Evolutionary conservation across 37 sponge, comb jelly and placozoan genomes (phyloP).

Genomic region (Beroe forskalii): DNA sequence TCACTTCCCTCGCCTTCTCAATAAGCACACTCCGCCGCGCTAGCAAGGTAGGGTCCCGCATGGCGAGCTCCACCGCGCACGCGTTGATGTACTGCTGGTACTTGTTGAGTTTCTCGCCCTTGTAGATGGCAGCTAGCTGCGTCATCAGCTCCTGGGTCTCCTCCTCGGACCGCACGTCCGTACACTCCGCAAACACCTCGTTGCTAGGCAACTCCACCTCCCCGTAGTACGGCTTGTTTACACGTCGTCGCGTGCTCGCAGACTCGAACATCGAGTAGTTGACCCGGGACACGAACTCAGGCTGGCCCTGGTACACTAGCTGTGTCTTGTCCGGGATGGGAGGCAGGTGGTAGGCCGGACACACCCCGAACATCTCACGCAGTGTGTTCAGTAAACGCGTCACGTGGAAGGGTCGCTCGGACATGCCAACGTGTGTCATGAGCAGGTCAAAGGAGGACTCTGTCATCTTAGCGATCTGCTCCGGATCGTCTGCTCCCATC

Average conservation of each 20-base stretch:
- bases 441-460: neutral
- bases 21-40: slow-evolving; percentile 1
- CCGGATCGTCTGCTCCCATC: slow-evolving; percentile 13
- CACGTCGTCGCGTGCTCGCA: neutral
- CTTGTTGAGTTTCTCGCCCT: neutral
- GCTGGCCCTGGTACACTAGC: slow-evolving; percentile 25
- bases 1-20: slow-evolving; percentile 35
- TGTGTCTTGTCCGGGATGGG: slow-evolving; percentile 8
- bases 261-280: neutral
- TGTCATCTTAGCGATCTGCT: neutral
- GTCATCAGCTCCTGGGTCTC: neutral
- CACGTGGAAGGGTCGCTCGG: slow-evolving; percentile 36
- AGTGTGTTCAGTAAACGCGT: neutral
- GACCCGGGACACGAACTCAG: slow-evolving; percentile 26
- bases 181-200: slow-evolving; percentile 42
- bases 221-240: slow-evolving; percentile 31
- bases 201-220: slow-evolving; percentile 27
- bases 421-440: slow-evolving; percentile 22
- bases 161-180: slow-evolving; percentile 30
- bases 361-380: neutral
- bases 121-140: slow-evolving; percentile 36
- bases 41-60: slow-evolving; percentile 34
- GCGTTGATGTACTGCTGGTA: slow-evolving; percentile 49
- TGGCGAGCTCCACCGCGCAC: slow-evolving; percentile 35
- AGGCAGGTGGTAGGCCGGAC: slow-evolving; percentile 7